These are phyloP conservation scores for Pipistrellus nathusii DNA, from an alignment of 2,797 vertebrate species.

Conservation along the genomic window DNA sequence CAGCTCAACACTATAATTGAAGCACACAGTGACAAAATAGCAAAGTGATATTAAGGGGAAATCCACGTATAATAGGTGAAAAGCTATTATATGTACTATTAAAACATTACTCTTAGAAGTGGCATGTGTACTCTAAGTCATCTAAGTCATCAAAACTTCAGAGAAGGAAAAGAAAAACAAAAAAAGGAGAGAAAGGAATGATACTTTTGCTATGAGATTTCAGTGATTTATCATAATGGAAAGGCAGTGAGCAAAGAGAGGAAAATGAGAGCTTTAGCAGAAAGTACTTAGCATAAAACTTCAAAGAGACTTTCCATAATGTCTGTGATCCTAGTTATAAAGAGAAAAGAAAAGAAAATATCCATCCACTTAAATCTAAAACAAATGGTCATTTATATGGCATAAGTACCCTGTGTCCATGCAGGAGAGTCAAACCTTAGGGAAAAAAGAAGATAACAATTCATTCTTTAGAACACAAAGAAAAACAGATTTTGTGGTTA, in stretches of 20 bases:
- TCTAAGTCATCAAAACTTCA: slow-evolving; percentile 39
- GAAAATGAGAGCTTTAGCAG: slow-evolving; percentile 72
- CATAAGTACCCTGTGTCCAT: slow-evolving; percentile 40
- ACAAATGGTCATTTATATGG: slow-evolving; percentile 63
- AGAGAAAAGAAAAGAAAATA: slow-evolving; percentile 67
- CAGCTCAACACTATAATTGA: not conserved
- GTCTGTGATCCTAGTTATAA: slow-evolving; percentile 65
- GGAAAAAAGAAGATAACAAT: slow-evolving; percentile 39
- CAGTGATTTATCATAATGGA: slow-evolving; percentile 69
- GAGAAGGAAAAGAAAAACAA: slow-evolving; percentile 32
- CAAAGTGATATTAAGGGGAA: not conserved
- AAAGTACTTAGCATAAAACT: slow-evolving; percentile 72
- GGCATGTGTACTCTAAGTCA: not conserved
- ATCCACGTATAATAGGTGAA: not conserved
- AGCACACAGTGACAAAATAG: not conserved
- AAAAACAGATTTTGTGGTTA: slow-evolving; percentile 13
- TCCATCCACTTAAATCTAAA: slow-evolving; percentile 64
- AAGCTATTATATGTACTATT: not conserved
- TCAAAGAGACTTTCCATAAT: slow-evolving; percentile 71
- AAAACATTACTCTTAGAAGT: not conserved
- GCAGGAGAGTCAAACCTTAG: slow-evolving; percentile 24
- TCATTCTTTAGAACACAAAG: slow-evolving; percentile 22
- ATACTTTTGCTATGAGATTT: slow-evolving; percentile 55
- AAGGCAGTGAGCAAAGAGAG: slow-evolving; percentile 58
- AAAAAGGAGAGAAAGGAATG: slow-evolving; percentile 34